phyloP scores from a whole-genome alignment of 1,140 invertebrate genomes.

The fruit fly (Drosophila melanogaster) region Release_6_plus_ISO1_MT NC_004354.4:1735001-1735500 shows the following conservation, averaged over 20 bases:
- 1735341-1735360: not conserved
- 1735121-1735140: slow-evolving; percentile 27
- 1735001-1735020: not conserved
- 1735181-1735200: slow-evolving; percentile 29
- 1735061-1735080: not conserved
- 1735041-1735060: not conserved
- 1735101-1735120: slow-evolving; percentile 50
- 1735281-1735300: slow-evolving; percentile 13
- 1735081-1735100: slow-evolving; percentile 1
- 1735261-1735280: slow-evolving; percentile 1
- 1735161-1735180: slow-evolving; percentile 27
- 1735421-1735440: slow-evolving; percentile 45
- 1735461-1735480: slow-evolving; percentile 79
- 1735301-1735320: not conserved
- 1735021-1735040: slow-evolving; percentile 26
- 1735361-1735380: slow-evolving; percentile 9
- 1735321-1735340: not conserved
- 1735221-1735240: slow-evolving; percentile 69
- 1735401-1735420: slow-evolving; percentile 75
- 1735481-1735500: slow-evolving; percentile 60
- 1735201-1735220: slow-evolving; percentile 13
- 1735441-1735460: slow-evolving; percentile 62
- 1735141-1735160: slow-evolving; percentile 71
- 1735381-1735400: slow-evolving; percentile 17
- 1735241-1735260: slow-evolving; percentile 11